These are phyloP conservation scores for Micropterix aruncella DNA, from an alignment of 2,888 invertebrate genomes.

Conservation along the genomic window DNA sequence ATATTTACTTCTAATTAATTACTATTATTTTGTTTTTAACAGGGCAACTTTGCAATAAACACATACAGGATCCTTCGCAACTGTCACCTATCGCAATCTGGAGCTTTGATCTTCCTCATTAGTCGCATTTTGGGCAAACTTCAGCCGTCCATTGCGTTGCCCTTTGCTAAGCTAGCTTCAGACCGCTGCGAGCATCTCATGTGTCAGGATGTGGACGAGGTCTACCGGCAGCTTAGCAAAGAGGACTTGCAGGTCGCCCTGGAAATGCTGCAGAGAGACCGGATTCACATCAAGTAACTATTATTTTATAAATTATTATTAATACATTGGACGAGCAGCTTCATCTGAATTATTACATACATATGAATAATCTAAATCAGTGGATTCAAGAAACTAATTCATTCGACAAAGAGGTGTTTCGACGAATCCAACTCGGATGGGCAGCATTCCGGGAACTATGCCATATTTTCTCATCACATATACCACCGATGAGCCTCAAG, in stretches of 20 bases:
- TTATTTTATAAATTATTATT: too few species aligned
- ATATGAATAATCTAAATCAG: too few species aligned
- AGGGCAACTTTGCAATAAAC: conserved; percentile 54
- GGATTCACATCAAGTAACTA: conserved; percentile 46
- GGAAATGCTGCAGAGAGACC: conserved; percentile 41
- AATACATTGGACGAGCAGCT: too few species aligned
- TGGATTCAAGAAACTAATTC: too few species aligned
- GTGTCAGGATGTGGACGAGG: conserved; percentile 43
- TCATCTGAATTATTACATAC: too few species aligned
- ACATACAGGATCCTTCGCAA: conserved; percentile 54
- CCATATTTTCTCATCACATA: too few species aligned
- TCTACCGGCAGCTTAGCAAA: conserved; percentile 47
- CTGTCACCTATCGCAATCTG: conserved; percentile 56
- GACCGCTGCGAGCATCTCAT: conserved; percentile 54
- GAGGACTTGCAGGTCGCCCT: conserved; percentile 55
- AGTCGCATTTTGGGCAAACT: conserved; percentile 54
- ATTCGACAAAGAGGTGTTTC: too few species aligned
- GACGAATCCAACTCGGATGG: too few species aligned
- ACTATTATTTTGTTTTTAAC: conserved; percentile 20
- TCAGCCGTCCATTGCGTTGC: conserved; percentile 32
- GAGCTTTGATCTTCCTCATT: conserved; percentile 54
- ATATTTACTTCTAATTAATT: too few species aligned
- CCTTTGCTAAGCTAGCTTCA: conserved; percentile 53
- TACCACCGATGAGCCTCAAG: too few species aligned
- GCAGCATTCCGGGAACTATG: too few species aligned